A percentile compares a stretch with the other conserved stretches of the same genome.
Evolutionary conservation across 2,888 invertebrate species (phyloP).

Genomic region (Lithophane socia): DNA sequence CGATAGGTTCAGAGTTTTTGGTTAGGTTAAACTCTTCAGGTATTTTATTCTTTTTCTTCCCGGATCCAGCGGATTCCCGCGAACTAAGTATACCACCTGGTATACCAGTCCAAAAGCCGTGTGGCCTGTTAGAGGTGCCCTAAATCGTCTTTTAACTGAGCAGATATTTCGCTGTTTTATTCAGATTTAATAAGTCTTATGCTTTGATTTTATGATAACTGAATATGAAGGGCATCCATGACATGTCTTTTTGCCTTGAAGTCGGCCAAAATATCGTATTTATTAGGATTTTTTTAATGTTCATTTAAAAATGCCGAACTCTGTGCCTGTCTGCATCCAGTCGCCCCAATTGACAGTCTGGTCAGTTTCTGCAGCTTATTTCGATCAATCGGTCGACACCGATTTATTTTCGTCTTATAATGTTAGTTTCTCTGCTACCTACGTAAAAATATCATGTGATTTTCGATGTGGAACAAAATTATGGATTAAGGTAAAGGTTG

Average conservation of each 20-base stretch:
- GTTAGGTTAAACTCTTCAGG: neutral
- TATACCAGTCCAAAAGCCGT: too few relatives aligned
- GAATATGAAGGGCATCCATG: neutral
- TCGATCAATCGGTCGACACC: slow-evolving; percentile 10
- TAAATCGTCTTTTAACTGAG: neutral
- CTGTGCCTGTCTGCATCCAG: neutral
- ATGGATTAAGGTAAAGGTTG: slow-evolving; percentile 55
- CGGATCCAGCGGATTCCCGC: neutral
- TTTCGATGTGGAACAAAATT: slow-evolving; percentile 41
- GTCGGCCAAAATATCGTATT: neutral
- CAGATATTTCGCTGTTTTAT: neutral
- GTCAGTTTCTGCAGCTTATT: slow-evolving; percentile 11
- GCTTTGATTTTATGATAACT: neutral
- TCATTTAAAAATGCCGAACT: neutral
- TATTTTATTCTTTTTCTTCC: neutral
- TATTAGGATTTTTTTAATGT: neutral
- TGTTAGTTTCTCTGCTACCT: slow-evolving; percentile 30
- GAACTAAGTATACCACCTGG: neutral
- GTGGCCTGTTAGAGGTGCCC: neutral
- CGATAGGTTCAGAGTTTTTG: neutral
- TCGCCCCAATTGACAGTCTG: slow-evolving; percentile 13
- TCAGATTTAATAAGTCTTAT: neutral
- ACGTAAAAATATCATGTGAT: slow-evolving; percentile 54
- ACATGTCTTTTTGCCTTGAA: neutral
- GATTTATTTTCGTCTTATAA: slow-evolving; percentile 35